Evolutionary conservation across 2,888 invertebrate species (phyloP).

Genomic region (Acanthococcus lagerstroemiae): DNA sequence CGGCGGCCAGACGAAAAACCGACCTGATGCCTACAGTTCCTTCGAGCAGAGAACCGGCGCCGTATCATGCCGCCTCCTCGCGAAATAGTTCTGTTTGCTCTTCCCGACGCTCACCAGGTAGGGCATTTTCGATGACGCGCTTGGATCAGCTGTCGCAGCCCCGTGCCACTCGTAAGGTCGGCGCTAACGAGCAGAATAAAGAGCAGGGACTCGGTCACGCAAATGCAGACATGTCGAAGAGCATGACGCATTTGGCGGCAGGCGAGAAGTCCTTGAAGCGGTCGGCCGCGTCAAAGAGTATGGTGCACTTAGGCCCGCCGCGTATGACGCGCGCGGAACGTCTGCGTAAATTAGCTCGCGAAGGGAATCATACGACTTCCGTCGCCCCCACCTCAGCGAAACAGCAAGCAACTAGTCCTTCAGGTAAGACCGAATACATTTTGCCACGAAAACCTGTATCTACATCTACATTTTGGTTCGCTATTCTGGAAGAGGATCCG

Average conservation of each 20-base stretch:
- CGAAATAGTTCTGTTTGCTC: conserved; percentile 44
- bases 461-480: too few relatives aligned
- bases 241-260: conserved; percentile 58
- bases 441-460: too few relatives aligned
- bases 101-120: conserved; percentile 53
- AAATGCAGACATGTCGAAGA: conserved; percentile 38
- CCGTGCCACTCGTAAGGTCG: conserved; percentile 40
- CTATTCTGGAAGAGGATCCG: too few relatives aligned
- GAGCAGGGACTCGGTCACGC: conserved; percentile 12
- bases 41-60: conserved; percentile 41
- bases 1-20: conserved; percentile 71
- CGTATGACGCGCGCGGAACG: conserved; percentile 43
- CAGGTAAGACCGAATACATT: conserved; percentile 22
- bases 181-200: conserved; percentile 33
- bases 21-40: conserved; percentile 86
- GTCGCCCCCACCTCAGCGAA: conserved; percentile 23
- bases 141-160: conserved; percentile 75
- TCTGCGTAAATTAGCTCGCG: conserved; percentile 42
- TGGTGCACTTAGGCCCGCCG: conserved; percentile 38
- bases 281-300: conserved; percentile 37
- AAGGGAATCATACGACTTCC: conserved; percentile 24
- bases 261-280: conserved; percentile 37
- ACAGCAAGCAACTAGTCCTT: conserved; percentile 25
- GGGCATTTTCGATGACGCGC: conserved; percentile 88
- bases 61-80: neutral